phyloP scores from a whole-genome alignment of 2,113 vertebrate genomes.

The Nematolebias whitei region DNA sequence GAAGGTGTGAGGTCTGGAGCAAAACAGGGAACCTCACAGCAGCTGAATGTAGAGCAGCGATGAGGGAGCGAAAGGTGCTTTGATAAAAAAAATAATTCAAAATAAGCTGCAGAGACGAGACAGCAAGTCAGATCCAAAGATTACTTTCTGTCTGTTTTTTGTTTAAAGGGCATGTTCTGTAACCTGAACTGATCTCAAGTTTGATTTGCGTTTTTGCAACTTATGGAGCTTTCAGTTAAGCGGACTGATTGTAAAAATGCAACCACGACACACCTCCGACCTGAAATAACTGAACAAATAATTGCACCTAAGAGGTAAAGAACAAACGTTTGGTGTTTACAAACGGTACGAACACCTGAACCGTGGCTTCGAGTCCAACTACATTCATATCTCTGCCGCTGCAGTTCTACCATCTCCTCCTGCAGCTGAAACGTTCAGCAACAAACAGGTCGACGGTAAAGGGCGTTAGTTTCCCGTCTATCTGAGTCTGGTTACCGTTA shows the following conservation, averaged over 20 bases:
- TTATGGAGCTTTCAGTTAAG: conserved; percentile 6
- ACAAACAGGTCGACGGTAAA: conserved; percentile 14
- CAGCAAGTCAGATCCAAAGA: background rate
- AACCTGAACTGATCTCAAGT: background rate
- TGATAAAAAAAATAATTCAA: no score
- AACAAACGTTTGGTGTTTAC: conserved; percentile 52
- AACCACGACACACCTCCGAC: conserved; percentile 13
- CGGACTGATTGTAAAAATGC: background rate
- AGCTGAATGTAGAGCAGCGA: conserved; percentile 32
- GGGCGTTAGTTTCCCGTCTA: conserved; percentile 7
- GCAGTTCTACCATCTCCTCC: background rate
- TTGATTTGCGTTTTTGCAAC: background rate
- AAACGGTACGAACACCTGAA: conserved; percentile 43
- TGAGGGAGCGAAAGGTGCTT: conserved; percentile 5
- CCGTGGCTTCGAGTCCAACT: conserved; percentile 45
- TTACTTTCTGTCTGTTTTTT: conserved; percentile 9
- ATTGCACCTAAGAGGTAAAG: conserved; percentile 39
- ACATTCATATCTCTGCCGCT: conserved; percentile 45
- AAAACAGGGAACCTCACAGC: conserved; percentile 8
- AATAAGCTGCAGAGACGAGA: conserved; percentile 3
- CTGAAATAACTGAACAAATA: background rate
- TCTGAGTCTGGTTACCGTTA: background rate
- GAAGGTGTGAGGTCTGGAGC: conserved; percentile 10
- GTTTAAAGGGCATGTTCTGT: background rate
- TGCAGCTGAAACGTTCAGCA: background rate